These are phyloP conservation scores for Meandrusa payeni DNA, from an alignment of 2,888 invertebrate species.

Conservation along the genomic window DNA sequence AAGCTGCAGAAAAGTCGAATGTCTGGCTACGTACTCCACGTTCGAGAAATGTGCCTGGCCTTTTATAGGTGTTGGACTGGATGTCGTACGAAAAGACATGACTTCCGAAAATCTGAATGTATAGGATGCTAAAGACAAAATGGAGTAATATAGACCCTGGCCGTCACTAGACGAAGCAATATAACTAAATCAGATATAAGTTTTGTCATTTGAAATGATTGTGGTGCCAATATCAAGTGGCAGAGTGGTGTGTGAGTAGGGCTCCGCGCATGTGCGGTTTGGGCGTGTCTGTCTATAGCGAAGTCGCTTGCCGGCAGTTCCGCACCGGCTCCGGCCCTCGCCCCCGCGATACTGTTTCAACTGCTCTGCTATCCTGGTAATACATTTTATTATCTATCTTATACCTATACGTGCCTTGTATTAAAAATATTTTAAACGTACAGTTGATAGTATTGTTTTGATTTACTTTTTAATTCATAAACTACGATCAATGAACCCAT, in stretches of 20 bases:
- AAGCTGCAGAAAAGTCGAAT: too few species aligned
- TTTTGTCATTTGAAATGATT: too few species aligned
- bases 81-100: too few species aligned
- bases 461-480: background rate
- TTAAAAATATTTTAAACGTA: background rate
- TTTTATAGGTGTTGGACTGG: too few species aligned
- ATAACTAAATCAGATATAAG: too few species aligned
- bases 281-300: constrained; percentile 65
- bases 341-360: constrained; percentile 35
- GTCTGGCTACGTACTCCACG: too few species aligned
- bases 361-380: constrained; percentile 30
- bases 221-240: background rate
- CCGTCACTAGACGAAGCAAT: too few species aligned
- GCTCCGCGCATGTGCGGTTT: constrained; percentile 62
- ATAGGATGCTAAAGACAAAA: too few species aligned
- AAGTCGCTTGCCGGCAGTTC: constrained; percentile 60
- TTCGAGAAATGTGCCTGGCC: too few species aligned
- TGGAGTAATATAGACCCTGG: too few species aligned
- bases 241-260: background rate
- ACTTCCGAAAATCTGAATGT: too few species aligned
- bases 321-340: constrained; percentile 41
- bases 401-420: background rate
- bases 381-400: constrained; percentile 3
- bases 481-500: constrained; percentile 30
- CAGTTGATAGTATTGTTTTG: background rate